Conservation (phyloP, 2,797 vertebrate genomes). For the Gymnothorax reevesii region DNA sequence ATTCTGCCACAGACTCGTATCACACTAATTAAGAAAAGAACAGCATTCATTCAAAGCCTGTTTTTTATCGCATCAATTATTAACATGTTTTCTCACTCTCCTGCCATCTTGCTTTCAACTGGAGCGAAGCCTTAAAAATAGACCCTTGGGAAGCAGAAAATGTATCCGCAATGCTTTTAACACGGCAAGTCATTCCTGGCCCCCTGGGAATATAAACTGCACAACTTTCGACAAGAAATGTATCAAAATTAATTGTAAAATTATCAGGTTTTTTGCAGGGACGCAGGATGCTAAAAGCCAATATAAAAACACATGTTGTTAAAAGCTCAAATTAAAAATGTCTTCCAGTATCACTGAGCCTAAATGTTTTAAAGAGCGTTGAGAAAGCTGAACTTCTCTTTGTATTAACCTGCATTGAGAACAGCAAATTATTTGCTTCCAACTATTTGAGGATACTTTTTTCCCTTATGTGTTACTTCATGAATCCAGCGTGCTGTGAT, state of each 20-base stretch:
- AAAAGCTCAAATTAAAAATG: background rate
- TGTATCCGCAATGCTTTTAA: slow-evolving; percentile 11
- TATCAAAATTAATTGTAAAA: background rate
- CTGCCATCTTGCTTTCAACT: slow-evolving; percentile 62
- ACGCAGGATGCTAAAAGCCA: background rate
- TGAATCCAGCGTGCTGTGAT: background rate
- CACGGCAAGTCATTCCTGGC: background rate
- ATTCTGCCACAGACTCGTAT: slow-evolving; percentile 60
- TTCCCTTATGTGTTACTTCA: background rate
- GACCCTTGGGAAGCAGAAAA: background rate
- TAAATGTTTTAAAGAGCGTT: background rate
- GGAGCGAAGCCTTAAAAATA: slow-evolving; percentile 49
- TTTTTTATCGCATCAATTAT: slow-evolving; percentile 65
- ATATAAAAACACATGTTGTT: background rate
- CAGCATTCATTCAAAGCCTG: slow-evolving; percentile 50
- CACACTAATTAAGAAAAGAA: slow-evolving; percentile 62
- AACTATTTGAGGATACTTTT: background rate
- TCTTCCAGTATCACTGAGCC: background rate
- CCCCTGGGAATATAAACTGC: background rate
- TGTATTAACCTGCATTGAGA: background rate
- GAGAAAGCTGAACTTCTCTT: background rate
- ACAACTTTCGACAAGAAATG: background rate
- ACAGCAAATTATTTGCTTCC: background rate
- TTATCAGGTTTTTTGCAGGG: background rate
- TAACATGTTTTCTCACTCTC: slow-evolving; percentile 66